Evolutionary conservation across 2,888 invertebrate genomes (phyloP).

Genomic region (Pristionchus mayeri): DNA sequence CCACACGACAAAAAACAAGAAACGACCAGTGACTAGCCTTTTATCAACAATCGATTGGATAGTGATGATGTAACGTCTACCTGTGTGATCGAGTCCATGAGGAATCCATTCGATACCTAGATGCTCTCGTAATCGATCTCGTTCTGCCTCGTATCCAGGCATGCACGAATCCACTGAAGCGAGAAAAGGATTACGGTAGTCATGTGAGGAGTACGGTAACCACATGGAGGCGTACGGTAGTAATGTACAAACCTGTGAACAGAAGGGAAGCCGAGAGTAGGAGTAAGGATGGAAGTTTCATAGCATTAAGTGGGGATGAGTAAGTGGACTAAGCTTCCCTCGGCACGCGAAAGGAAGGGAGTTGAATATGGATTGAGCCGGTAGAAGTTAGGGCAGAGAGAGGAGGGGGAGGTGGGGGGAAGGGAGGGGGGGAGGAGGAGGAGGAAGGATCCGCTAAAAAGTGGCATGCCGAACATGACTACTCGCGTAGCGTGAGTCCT

Average conservation of each 20-base stretch:
- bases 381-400: constrained; percentile 30
- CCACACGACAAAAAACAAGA: background rate
- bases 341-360: background rate
- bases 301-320: constrained; percentile 20
- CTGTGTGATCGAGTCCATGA: constrained; percentile 67
- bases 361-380: constrained; percentile 44
- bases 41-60: background rate
- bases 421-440: background rate
- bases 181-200: constrained; percentile 31
- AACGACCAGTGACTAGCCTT: background rate
- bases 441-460: constrained; percentile 21
- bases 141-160: constrained; percentile 74
- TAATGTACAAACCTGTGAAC: background rate
- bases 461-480: constrained; percentile 17
- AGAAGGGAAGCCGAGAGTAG: constrained; percentile 2
- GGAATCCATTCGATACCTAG: constrained; percentile 75
- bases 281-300: constrained; percentile 13
- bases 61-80: constrained; percentile 39
- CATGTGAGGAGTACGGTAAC: background rate
- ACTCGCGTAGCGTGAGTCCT: constrained; percentile 27
- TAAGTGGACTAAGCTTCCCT: constrained; percentile 29
- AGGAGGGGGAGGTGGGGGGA: background rate
- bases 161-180: constrained; percentile 63
- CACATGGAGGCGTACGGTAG: background rate
- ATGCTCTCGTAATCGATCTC: constrained; percentile 72